phyloP scores from a whole-genome alignment of 2,797 vertebrate genomes.

The Myotis vivesi region DNA sequence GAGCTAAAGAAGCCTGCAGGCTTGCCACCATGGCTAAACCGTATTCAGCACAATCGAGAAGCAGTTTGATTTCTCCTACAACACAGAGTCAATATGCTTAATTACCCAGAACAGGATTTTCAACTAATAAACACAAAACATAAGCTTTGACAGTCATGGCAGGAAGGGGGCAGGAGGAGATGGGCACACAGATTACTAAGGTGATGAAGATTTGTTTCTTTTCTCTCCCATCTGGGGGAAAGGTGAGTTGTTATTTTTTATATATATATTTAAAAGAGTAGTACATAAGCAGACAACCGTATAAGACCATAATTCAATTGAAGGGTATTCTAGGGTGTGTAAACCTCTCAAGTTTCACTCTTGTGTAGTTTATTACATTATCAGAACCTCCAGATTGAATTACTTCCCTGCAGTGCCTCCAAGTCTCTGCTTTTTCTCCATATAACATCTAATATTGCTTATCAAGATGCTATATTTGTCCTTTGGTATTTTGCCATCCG shows the following conservation, averaged over 20 bases:
- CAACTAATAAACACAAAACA: not conserved
- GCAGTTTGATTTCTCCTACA: not conserved
- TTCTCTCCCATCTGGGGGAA: not conserved
- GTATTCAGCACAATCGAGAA: not conserved
- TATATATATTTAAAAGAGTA: slow-evolving; percentile 60
- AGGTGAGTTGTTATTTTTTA: not conserved
- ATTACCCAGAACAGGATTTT: not conserved
- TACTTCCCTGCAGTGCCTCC: slow-evolving; percentile 65
- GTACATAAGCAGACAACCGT: not conserved
- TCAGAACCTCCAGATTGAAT: slow-evolving; percentile 54
- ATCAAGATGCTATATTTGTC: slow-evolving; percentile 31
- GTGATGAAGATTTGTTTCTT: not conserved
- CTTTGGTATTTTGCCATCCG: slow-evolving; percentile 36
- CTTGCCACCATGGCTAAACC: not conserved
- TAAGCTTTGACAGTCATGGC: not conserved
- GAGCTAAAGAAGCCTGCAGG: not conserved
- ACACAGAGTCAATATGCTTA: not conserved
- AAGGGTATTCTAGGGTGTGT: not conserved
- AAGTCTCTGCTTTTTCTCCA: not conserved
- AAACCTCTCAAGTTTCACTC: slow-evolving; percentile 29
- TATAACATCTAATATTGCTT: slow-evolving; percentile 42
- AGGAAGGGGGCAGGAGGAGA: too few relatives aligned
- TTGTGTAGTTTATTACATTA: slow-evolving; percentile 38
- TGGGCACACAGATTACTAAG: not conserved
- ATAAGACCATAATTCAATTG: slow-evolving; percentile 12